Conservation (phyloP, 2,113 vertebrate species). For the Tichodroma muraria region DNA sequence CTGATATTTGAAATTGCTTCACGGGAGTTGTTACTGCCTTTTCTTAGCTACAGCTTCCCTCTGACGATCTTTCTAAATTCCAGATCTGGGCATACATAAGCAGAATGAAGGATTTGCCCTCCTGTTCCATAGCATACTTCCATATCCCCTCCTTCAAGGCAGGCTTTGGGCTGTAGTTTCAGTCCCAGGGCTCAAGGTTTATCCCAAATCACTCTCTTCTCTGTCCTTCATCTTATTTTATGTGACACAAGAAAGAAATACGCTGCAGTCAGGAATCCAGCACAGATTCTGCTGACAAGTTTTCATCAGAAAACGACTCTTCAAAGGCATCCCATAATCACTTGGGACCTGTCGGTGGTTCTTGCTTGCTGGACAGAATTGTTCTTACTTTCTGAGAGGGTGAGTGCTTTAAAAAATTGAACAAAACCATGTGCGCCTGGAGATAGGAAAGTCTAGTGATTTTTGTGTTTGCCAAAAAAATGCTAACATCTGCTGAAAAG, state of each 20-base stretch:
- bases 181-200: background rate
- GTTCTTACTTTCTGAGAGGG: background rate
- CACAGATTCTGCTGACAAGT: background rate
- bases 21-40: background rate
- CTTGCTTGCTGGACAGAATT: background rate
- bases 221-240: background rate
- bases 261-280: background rate
- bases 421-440: fast-evolving
- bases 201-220: background rate
- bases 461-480: background rate
- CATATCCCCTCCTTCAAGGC: background rate
- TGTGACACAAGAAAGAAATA: background rate
- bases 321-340: background rate
- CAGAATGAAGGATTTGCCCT: background rate
- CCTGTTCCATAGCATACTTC: background rate
- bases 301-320: background rate
- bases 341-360: background rate
- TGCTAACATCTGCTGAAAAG: background rate
- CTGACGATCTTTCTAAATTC: background rate
- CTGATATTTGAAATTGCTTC: background rate
- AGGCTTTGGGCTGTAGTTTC: background rate
- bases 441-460: background rate
- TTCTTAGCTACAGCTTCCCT: background rate
- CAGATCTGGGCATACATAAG: background rate
- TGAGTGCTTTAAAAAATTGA: background rate